Evolutionary conservation across 2,888 invertebrate species (phyloP).

Genomic region (Gibbula magus): DNA sequence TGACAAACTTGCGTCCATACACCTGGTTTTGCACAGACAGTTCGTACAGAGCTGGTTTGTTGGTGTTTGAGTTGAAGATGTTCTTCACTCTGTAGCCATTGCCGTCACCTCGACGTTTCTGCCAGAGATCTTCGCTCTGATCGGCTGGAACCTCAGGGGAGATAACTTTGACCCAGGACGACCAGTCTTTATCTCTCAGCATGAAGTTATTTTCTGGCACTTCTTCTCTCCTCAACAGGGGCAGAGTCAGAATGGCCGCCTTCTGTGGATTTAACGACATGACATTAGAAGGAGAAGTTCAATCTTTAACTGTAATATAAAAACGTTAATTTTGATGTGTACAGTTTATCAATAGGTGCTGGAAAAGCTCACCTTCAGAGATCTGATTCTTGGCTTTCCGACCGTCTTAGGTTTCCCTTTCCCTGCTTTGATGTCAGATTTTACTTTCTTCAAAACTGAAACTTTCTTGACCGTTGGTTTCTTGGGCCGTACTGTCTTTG

Average conservation of each 20-base stretch:
- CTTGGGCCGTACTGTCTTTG: not conserved
- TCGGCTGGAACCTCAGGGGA: conserved; percentile 26
- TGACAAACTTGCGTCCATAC: conserved; percentile 44
- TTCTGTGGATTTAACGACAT: no score
- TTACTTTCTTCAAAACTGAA: not conserved
- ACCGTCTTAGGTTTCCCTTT: not conserved
- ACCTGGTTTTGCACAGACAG: conserved; percentile 43
- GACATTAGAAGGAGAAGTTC: no score
- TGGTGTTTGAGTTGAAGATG: conserved; percentile 45
- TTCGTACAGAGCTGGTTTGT: conserved; percentile 51
- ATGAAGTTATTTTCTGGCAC: conserved; percentile 42
- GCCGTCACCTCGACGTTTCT: conserved; percentile 36
- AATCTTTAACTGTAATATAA: no score
- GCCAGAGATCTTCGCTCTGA: not conserved
- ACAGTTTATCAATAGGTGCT: no score
- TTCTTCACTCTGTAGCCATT: conserved; percentile 40
- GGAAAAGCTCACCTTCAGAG: not conserved
- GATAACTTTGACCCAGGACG: conserved; percentile 48
- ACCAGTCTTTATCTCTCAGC: conserved; percentile 48
- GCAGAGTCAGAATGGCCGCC: not conserved
- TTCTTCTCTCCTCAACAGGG: conserved; percentile 37
- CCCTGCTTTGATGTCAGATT: not conserved
- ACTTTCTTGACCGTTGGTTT: conserved; percentile 19
- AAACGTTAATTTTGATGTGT: no score
- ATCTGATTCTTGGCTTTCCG: not conserved